Evolutionary conservation across 92 coral and sea anemone species (phyloP), one percentile per base, ranked within the genome.

Genomic region (Metridium senile): DNA sequence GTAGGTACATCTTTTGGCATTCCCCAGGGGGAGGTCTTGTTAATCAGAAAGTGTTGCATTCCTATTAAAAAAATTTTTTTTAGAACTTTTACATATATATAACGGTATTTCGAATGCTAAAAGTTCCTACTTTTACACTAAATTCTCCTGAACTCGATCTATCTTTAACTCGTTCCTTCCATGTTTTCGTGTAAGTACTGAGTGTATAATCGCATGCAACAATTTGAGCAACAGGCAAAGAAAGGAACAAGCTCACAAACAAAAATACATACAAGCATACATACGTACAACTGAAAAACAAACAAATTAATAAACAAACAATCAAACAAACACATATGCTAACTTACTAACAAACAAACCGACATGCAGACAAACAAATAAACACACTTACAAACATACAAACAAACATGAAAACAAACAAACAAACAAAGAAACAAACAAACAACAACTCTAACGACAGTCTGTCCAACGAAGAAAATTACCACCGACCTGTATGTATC

Each of bases 401-500:
- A 39, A 39, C 49, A 39, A 13, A 13, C 49, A 39, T 13, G 6
- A 39, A 39, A 39, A 4, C 6, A 39, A 13, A 39, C 8, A 6
- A 39, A 39, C 6, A 39, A 39, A 39, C 13, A 39, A 39, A n/a
- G n/a, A 4, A 39, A 39, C 49, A 39, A 39, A 39, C 49, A 39
- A 13, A 4, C 13, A 39, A 13, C 49, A 6, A 39, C 49, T 4
- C 8, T 4, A 39, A 39, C 6, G 49, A 39, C 49, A 13, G 49
- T 6, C 6, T 39, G 49, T 39, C 13, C 8, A 39, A 6, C 49
- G 13, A 39, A 39, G 13, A 39, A 4, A 4, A 39, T 39, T 39
- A 39, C 49, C 8, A 39, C 49, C 49, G 49, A 83, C 87, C 87
- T 69, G 62, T 68, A 51, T 76, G 87, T 46, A 83, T 76, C 1